phyloP scores from a whole-genome alignment of 2,888 invertebrate genomes.

The Hylaea fasciaria region DNA sequence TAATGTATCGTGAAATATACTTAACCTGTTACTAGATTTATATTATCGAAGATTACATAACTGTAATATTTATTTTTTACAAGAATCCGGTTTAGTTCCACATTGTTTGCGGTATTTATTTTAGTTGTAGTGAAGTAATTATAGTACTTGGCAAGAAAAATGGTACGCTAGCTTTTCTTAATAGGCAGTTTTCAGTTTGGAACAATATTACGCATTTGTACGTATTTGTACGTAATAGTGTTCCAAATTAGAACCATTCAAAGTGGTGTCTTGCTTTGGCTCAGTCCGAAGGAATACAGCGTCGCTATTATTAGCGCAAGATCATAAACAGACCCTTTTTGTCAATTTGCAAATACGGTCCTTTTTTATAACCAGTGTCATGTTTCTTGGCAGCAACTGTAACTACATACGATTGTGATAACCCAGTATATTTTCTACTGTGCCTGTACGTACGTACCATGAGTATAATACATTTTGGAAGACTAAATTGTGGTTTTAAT shows the following conservation, averaged over 20 bases:
- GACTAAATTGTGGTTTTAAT: conserved; percentile 32
- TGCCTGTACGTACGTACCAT: conserved; percentile 15
- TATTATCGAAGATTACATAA: neutral
- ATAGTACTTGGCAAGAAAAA: neutral
- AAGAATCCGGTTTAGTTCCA: neutral
- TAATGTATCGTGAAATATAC: too few relatives aligned
- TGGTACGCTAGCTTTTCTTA: neutral
- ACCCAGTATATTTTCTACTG: conserved; percentile 10
- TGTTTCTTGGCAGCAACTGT: neutral
- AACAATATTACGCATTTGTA: too few relatives aligned
- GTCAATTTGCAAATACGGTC: neutral
- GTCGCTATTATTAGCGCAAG: too few relatives aligned
- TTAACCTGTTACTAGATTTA: neutral
- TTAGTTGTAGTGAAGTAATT: neutral
- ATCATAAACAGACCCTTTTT: too few relatives aligned
- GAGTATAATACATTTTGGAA: conserved; percentile 20
- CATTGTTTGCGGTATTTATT: neutral
- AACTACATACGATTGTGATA: conserved; percentile 16
- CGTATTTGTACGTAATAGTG: too few relatives aligned
- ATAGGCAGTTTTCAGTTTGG: neutral
- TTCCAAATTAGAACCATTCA: too few relatives aligned
- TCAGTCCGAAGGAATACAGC: too few relatives aligned
- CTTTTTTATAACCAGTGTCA: neutral
- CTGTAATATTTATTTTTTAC: neutral
- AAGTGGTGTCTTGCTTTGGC: too few relatives aligned